Conservation (phyloP, 2,888 invertebrate species). For the Philaethria dido region DNA sequence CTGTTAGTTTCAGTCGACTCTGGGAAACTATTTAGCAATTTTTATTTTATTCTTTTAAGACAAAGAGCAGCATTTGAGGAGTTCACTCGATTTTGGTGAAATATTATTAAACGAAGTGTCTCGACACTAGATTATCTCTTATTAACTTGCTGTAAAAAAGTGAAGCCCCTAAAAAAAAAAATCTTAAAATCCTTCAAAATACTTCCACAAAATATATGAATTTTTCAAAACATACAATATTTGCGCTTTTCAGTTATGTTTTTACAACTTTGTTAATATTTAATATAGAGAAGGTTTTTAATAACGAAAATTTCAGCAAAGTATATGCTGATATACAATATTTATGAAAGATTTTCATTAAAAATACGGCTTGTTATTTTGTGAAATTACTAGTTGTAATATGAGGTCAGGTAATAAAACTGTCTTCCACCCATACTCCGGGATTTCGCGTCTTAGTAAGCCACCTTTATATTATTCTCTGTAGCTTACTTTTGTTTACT, state of each 20-base stretch:
- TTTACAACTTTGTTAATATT: not conserved
- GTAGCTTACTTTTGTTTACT: constrained; percentile 15
- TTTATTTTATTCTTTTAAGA: no score
- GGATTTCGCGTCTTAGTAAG: constrained; percentile 1
- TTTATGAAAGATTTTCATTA: constrained; percentile 10
- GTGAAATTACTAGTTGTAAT: constrained; percentile 8
- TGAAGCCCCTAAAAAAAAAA: no score
- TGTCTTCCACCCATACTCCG: constrained; percentile 6
- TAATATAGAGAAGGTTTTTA: not conserved
- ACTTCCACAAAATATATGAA: no score
- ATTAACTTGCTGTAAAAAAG: no score
- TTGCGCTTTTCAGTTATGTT: not conserved
- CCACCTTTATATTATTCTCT: constrained; percentile 8
- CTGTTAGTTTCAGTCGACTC: no score
- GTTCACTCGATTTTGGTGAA: no score
- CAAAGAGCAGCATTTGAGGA: no score
- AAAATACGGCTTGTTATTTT: not conserved
- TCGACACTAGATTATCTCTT: no score
- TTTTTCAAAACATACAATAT: not conserved
- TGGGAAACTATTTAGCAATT: no score
- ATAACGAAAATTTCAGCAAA: not conserved
- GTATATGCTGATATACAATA: not conserved
- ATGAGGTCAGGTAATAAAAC: constrained; percentile 12
- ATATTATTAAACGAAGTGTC: no score
- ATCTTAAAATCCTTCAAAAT: no score